Percentiles rank a stretch among this genome's conserved stretches.
Conservation (phyloP, 2,888 invertebrate species). For the Acanthosepion lycidas region DNA sequence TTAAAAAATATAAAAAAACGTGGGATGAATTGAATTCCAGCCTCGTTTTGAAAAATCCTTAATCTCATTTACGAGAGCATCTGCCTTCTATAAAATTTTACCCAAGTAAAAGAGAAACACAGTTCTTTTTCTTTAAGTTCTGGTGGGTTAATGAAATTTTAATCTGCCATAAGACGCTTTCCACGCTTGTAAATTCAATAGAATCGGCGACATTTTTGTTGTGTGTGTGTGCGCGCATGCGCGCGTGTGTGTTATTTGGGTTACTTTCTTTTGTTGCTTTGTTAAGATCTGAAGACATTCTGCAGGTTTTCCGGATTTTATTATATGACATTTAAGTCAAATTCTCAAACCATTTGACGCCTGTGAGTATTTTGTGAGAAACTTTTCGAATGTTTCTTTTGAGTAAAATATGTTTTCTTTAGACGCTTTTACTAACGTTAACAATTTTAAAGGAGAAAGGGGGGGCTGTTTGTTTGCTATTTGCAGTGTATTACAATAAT, state of each 20-base stretch:
- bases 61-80: background rate
- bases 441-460: no score
- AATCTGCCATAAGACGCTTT: background rate
- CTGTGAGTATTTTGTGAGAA: no score
- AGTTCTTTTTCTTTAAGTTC: background rate
- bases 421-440: no score
- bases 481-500: no score
- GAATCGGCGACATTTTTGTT: background rate
- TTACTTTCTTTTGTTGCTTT: background rate
- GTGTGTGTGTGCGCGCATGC: no score
- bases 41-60: background rate
- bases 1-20: background rate
- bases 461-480: no score
- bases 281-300: background rate
- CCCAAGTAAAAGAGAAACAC: background rate
- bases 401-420: no score
- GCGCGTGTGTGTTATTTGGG: background rate
- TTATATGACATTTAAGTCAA: background rate
- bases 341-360: no score
- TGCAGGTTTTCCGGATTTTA: background rate
- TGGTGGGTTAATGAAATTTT: background rate
- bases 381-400: no score
- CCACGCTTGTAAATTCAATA: background rate
- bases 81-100: background rate
- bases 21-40: background rate